These are phyloP conservation scores for Choloepus hoffmanni DNA, from an alignment of 2,113 vertebrate species.

Conservation along the genomic window DNA sequence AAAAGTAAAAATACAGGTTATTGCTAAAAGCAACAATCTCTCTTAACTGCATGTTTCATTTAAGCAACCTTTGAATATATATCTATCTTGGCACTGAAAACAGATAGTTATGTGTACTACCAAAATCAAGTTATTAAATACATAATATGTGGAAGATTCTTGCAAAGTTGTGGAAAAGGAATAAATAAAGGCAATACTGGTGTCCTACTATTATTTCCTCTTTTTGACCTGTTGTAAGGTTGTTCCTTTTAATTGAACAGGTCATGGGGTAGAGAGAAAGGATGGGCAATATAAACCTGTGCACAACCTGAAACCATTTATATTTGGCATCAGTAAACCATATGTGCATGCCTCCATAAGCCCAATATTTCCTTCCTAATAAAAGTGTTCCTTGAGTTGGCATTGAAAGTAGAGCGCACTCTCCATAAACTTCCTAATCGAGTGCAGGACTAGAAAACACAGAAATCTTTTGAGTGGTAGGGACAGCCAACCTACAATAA, in stretches of 20 bases:
- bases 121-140: slow-evolving; percentile 58
- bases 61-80: slow-evolving; percentile 21
- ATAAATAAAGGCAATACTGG: slow-evolving; percentile 37
- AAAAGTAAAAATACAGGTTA: slow-evolving; percentile 24
- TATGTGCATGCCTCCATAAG: background rate
- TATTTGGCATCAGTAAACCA: slow-evolving; percentile 17
- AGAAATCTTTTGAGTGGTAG: background rate
- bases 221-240: background rate
- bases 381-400: background rate
- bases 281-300: background rate
- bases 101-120: background rate
- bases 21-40: slow-evolving; percentile 26
- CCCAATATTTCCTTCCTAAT: slow-evolving; percentile 38
- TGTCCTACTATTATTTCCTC: background rate
- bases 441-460: background rate
- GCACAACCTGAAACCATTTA: background rate
- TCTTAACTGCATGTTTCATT: slow-evolving; percentile 1
- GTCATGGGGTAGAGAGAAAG: background rate
- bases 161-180: background rate
- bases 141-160: slow-evolving; percentile 13
- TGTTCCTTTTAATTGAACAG: background rate
- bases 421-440: background rate
- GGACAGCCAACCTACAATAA: background rate
- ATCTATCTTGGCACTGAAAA: background rate
- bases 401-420: background rate